A percentile compares a stretch with the other conserved stretches of the same genome.
These are phyloP conservation scores for Amphiprion percula DNA, from an alignment of 2,113 vertebrate species.

Conservation along the genomic window DNA sequence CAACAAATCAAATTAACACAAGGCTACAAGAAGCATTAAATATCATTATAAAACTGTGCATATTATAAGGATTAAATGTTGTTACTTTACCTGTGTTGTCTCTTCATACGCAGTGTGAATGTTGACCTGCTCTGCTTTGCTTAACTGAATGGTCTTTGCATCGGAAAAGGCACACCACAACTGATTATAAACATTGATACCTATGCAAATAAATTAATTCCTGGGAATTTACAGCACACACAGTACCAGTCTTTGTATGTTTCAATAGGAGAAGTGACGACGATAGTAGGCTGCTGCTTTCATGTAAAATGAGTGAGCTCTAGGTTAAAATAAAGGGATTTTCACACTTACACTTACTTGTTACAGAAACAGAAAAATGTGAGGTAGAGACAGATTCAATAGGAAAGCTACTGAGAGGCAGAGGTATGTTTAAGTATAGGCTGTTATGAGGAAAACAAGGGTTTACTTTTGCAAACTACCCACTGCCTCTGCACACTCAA, in stretches of 20 bases:
- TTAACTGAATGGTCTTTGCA: constrained; percentile 21
- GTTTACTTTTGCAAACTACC: constrained; percentile 30
- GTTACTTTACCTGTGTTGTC: constrained; percentile 43
- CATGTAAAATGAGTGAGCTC: not conserved
- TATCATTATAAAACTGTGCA: not conserved
- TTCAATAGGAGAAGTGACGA: too few relatives aligned
- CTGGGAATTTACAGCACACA: constrained; percentile 34
- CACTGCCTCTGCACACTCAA: not conserved
- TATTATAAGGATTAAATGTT: not conserved
- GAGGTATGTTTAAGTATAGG: not conserved
- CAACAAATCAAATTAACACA: not conserved
- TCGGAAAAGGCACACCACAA: not conserved
- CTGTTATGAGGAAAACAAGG: constrained; percentile 14
- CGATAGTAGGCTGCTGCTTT: not conserved
- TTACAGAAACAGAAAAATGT: constrained; percentile 1
- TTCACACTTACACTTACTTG: not conserved
- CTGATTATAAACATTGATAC: constrained; percentile 61
- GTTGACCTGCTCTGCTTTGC: constrained; percentile 49
- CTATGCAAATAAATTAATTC: constrained; percentile 69
- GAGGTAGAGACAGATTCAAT: not conserved
- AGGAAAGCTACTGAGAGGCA: not conserved
- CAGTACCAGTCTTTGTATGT: constrained; percentile 31
- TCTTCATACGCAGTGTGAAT: constrained; percentile 3
- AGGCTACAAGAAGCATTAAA: not conserved
- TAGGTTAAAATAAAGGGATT: not conserved